Evolutionary conservation across 2,113 vertebrate genomes (phyloP), one percentile per base, ranked within the genome.

Genomic region (Chloropsis cyanopogon): DNA sequence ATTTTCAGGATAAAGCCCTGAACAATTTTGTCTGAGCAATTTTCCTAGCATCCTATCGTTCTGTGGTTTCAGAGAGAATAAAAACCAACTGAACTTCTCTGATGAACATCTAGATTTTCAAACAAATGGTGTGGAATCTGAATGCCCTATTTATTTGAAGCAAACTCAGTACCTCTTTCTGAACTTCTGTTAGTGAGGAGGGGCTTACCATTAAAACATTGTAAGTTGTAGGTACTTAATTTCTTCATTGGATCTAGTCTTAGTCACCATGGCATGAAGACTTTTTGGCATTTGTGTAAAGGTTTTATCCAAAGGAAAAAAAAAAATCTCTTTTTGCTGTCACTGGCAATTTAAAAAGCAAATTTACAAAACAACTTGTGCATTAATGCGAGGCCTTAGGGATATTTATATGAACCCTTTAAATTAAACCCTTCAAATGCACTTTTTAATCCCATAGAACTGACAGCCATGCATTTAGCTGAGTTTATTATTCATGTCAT

Each of bases 401-500:
- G 91, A 89, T 95, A 86, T 96, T 96, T 95, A 65, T 70, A 85
- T 11, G n/a, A 95, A 86, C 39, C 64, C 42, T 91, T 93, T 86
- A 96, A 91, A 92, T 93, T 66, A 95, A 96, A 92, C 28, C 53
- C 79, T 82, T 95, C 73, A 97, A 93, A 93, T 78, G 53, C 86
- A 69, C 35, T 76, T 93, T 57, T 60, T 96, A 97, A 97, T 96
- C 93, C 91, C 79, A 61, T 82, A 90, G 83, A 95, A 92, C 5
- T 94, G 92, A 96, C 93, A 96, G 57, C 85, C 90, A 17, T 95
- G 81, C 59, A 82, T 95, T 96, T 73, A 87, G 78, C 60, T 93
- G 83, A 93, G 49, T 88, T 84, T 90, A 73, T 95, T 95, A 92
- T 92, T 97, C 70, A 70, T 10, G n/a, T 76, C 93, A 86, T 53